Percentiles rank a stretch among this genome's conserved stretches.
phyloP scores from a whole-genome alignment of 53 echinoderm and acorn worm genomes.

The Holothuria leucospilota region DNA sequence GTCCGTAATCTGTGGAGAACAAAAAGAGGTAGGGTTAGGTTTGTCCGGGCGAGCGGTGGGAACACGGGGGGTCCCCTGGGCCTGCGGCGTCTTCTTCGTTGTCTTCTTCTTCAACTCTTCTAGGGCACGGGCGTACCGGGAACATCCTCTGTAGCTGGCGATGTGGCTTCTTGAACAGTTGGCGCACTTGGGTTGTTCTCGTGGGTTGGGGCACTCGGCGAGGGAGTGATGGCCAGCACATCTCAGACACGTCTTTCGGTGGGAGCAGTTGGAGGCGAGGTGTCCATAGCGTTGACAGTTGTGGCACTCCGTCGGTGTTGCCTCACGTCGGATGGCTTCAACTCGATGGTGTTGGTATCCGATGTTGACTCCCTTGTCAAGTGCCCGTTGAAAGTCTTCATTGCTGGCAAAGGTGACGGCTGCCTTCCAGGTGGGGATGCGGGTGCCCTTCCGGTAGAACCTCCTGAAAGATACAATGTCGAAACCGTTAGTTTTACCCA shows the following conservation, averaged over 20 bases:
- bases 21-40: not conserved
- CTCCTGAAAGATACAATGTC: not conserved
- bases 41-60: too few relatives aligned
- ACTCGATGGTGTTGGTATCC: not conserved
- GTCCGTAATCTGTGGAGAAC: too few relatives aligned
- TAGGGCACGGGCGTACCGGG: not conserved
- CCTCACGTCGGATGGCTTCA: not conserved
- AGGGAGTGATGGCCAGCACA: conserved; percentile 6
- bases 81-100: too few relatives aligned
- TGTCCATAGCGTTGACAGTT: conserved; percentile 24
- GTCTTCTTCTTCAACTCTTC: not conserved
- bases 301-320: not conserved
- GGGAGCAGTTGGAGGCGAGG: not conserved
- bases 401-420: not conserved
- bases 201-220: not conserved
- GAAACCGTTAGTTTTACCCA: not conserved
- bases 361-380: not conserved
- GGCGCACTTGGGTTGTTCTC: conserved; percentile 14
- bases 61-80: too few relatives aligned
- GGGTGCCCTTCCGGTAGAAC: not conserved
- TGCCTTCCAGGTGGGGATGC: conserved; percentile 6
- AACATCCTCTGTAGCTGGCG: conserved; percentile 28
- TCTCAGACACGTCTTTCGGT: conserved; percentile 1
- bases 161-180: not conserved
- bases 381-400: not conserved